Percentiles rank a stretch among this genome's conserved stretches.
phyloP scores from a whole-genome alignment of 2,888 invertebrate species.

The Hirtodrosophila alboralis region DNA sequence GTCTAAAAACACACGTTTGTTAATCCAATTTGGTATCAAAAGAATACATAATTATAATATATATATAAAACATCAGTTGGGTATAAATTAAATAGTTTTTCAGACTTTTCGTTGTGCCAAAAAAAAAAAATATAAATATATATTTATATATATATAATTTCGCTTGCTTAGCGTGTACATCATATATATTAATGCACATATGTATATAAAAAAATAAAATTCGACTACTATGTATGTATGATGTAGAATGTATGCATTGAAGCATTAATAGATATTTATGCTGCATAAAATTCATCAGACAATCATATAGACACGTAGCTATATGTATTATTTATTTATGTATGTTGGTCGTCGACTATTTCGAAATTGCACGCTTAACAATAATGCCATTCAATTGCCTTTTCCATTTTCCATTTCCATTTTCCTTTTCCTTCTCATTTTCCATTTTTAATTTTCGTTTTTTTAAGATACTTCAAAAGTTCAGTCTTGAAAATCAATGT shows the following conservation, averaged over 20 bases:
- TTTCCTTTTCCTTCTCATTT: slow-evolving; percentile 18
- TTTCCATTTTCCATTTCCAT: slow-evolving; percentile 11
- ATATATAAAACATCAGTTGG: slow-evolving; percentile 37
- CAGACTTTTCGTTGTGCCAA: slow-evolving; percentile 77
- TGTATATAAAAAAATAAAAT: too few species aligned
- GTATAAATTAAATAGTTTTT: slow-evolving; percentile 64
- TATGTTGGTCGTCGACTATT: slow-evolving; percentile 29
- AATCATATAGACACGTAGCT: too few species aligned
- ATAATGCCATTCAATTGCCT: slow-evolving; percentile 40
- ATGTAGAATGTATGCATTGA: too few species aligned
- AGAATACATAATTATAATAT: slow-evolving; percentile 33
- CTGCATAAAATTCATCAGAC: too few species aligned
- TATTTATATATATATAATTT: background rate
- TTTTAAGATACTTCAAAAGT: slow-evolving; percentile 74
- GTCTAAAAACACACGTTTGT: slow-evolving; percentile 29
- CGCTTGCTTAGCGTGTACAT: slow-evolving; percentile 33
- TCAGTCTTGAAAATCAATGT: slow-evolving; percentile 74
- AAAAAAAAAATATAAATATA: slow-evolving; percentile 30
- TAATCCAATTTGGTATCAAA: slow-evolving; percentile 51
- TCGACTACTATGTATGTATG: too few species aligned
- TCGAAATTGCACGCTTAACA: slow-evolving; percentile 52
- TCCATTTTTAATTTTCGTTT: slow-evolving; percentile 9
- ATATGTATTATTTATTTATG: background rate
- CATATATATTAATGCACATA: too few species aligned
- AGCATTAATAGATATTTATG: too few species aligned